Evolutionary conservation across 2,888 invertebrate genomes (phyloP).

Genomic region (Notodonta ziczac): DNA sequence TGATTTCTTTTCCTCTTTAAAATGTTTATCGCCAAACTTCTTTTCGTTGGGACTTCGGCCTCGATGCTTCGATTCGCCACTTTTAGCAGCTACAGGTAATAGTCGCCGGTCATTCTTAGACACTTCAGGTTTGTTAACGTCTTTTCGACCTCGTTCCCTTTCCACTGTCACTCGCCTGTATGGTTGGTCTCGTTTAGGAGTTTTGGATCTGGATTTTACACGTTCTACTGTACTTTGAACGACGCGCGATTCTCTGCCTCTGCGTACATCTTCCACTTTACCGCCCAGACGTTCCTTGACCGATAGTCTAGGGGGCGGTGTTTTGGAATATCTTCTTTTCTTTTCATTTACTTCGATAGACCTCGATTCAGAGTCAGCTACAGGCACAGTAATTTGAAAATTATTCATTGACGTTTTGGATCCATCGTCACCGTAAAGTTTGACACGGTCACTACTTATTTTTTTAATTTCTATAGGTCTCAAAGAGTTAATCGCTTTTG

Average conservation of each 20-base stretch:
- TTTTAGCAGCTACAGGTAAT: constrained; percentile 52
- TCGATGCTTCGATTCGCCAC: constrained; percentile 51
- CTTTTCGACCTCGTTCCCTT: constrained; percentile 70
- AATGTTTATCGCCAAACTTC: constrained; percentile 55
- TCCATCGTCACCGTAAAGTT: constrained; percentile 85
- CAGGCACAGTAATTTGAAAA: constrained; percentile 84
- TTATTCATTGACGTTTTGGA: constrained; percentile 72
- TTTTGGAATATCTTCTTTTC: constrained; percentile 72
- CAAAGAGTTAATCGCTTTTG: constrained; percentile 93
- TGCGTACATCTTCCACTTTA: constrained; percentile 87
- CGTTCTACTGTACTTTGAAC: constrained; percentile 83
- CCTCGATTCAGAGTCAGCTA: constrained; percentile 70
- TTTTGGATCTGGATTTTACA: constrained; percentile 81
- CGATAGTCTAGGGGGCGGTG: constrained; percentile 87
- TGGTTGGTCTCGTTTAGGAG: constrained; percentile 75
- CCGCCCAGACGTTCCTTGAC: constrained; percentile 92
- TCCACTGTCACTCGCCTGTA: constrained; percentile 82
- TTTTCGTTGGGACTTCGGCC: constrained; percentile 55
- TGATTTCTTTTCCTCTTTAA: constrained; percentile 55
- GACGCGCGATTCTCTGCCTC: constrained; percentile 79
- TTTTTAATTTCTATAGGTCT: constrained; percentile 91
- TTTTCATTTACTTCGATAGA: constrained; percentile 78
- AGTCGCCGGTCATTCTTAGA: constrained; percentile 60
- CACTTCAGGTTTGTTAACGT: constrained; percentile 52
- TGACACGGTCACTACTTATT: constrained; percentile 88